Evolutionary conservation across 1,140 invertebrate genomes (phyloP), one percentile per base, ranked within the genome.

Genomic region (Teleopsis dalmanni): DNA sequence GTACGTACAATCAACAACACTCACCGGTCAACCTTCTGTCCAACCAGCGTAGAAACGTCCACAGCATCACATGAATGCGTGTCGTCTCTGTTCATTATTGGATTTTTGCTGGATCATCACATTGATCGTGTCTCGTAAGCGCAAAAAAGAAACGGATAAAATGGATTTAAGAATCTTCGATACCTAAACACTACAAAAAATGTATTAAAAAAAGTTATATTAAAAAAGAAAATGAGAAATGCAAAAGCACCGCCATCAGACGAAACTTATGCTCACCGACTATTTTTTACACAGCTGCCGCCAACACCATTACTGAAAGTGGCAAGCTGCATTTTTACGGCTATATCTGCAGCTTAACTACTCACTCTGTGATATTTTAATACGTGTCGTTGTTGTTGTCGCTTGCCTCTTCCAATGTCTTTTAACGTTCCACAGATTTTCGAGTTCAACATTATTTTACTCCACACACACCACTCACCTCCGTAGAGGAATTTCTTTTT

Each of bases 31-130:
- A 43, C 25, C 41, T 43, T 43, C 41, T 43, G 41, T 43, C 41
- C 41, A 43, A 29, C 41, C n/a, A n/a, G n/a, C n/a, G n/a, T n/a
- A n/a, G n/a, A 43, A 5, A 29, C 31, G 41, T 43, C 41, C 26
- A 27, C 41, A 9, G 18, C 13, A n/a, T n/a, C n/a, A n/a, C n/a
- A n/a, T 43, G 27, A 43, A 27, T 43, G 41, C 41, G 41, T 43
- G 26, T 46, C 23, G 44, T 22, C 33, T 27, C 29, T 46, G 44
- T 31, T 46, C 31, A 33, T 46, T 43, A 43, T 43, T 43, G 41
- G 41, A 46, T 46, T 46, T 34, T 46, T 36, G 44, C 44, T 43
- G 41, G 41, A 43, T 43, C 41, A 43, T 43, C 27, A 29, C 13
- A 29, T 29, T 19, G n/a, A 43, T 43, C 21, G 22, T 43, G 14